Base-by-base conservation (phyloP, 2,797 vertebrate genomes). In the Pseudochirops corinnae region DNA sequence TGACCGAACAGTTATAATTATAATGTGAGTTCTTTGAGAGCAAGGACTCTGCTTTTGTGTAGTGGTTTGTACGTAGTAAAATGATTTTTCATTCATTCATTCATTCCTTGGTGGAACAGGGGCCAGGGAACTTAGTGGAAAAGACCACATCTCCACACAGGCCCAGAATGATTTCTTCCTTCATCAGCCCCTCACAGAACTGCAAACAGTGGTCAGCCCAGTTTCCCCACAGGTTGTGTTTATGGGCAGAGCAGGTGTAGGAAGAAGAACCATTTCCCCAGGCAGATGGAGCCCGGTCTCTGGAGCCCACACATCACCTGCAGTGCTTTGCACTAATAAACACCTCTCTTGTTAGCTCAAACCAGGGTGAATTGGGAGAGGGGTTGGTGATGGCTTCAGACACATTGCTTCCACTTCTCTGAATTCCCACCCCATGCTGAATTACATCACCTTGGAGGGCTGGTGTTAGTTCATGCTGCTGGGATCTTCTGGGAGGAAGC, bases 291-390 rank as follows among this genome's bases (percentile, higher is more conserved):
- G 39, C 50, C 52, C 28, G 5, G 28, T 55, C 90, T 55, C 53
- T 55, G 52, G 50, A 53, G 90, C 52, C 53, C 50, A 55, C 50
- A 55, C 90, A 29, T 91, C 90, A 91, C 90, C 90, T 91, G 90
- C 90, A 91, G 52, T 7, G 29, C 53, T 33, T 53, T 31, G 52
- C 50, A 29, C 52, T 91, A 91, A 91, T 91, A 91, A 91, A 91
- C 90, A 91, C 90, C 90, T 91, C 53, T 52, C 90, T 91, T 55
- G 12, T 91, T 55, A 91, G 90, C 90, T 53, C 29, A 29, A 91
- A 53, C 53, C 52, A 55, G 28, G 50, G 90, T 52, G 90, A 55
- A 18, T 52, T 31, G 90, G 52, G 90, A 28, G 90, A 91, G 90
- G 53, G 53, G 52, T 12, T 31, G 90, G 24, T 52, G 90, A 52